Evolutionary conservation across 1,140 invertebrate genomes (phyloP).

Genomic region (Argopecten irradians): DNA sequence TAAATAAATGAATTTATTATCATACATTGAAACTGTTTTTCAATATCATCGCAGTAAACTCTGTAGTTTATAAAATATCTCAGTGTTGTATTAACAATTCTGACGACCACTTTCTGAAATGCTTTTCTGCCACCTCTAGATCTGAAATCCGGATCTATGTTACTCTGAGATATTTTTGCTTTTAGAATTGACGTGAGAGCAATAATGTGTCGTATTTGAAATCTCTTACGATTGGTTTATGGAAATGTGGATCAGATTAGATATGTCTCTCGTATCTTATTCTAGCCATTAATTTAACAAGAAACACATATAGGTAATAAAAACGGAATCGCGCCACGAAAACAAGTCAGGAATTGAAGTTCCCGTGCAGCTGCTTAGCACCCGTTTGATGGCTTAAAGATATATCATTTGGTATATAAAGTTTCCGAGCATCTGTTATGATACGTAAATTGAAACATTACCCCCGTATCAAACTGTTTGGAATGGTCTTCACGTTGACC

Average conservation of each 20-base stretch:
- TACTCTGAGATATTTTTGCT: background rate
- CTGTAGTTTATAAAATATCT: too few relatives aligned
- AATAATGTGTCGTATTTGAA: background rate
- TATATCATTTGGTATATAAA: slow-evolving; percentile 19
- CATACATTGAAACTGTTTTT: too few relatives aligned
- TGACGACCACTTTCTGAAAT: background rate
- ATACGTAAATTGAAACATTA: slow-evolving; percentile 18
- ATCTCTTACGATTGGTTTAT: background rate
- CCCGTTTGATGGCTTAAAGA: background rate
- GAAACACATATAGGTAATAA: slow-evolving; percentile 12
- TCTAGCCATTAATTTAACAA: background rate
- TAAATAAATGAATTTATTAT: too few relatives aligned
- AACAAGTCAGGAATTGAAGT: slow-evolving; percentile 4
- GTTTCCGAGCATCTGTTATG: background rate
- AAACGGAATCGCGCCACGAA: background rate
- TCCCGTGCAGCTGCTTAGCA: background rate
- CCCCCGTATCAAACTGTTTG: background rate
- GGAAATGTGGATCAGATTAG: slow-evolving; percentile 10
- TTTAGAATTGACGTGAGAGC: slow-evolving; percentile 21
- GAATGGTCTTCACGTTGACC: slow-evolving; percentile 20
- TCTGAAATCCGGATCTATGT: background rate
- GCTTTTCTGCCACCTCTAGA: background rate
- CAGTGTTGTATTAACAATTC: background rate
- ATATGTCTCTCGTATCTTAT: slow-evolving; percentile 3
- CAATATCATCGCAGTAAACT: too few relatives aligned